These are phyloP conservation scores for Cettia cetti DNA, from an alignment of 2,113 vertebrate species.

Conservation along the genomic window DNA sequence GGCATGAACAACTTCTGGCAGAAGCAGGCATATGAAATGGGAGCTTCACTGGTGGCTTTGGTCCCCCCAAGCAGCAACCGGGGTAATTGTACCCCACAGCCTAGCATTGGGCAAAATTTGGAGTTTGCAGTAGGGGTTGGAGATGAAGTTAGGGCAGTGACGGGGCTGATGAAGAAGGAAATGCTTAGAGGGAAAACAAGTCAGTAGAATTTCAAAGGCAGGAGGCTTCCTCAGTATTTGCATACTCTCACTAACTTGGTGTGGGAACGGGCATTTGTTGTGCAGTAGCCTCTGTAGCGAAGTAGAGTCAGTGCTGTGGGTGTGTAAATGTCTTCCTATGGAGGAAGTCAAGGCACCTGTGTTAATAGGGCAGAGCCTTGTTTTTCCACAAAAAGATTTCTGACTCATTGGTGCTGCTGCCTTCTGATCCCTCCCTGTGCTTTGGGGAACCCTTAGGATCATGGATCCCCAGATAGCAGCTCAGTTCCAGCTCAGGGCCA, in stretches of 20 bases:
- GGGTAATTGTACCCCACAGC: neutral
- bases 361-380: neutral
- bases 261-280: neutral
- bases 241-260: neutral
- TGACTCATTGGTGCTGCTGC: neutral
- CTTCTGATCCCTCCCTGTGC: neutral
- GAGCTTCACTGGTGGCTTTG: neutral
- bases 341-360: neutral
- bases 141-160: neutral
- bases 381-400: neutral
- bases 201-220: conserved; percentile 7
- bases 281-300: neutral
- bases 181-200: neutral
- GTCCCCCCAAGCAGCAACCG: rapidly evolving
- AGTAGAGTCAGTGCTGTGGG: rapidly evolving
- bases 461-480: rapidly evolving
- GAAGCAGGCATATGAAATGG: neutral
- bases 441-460: neutral
- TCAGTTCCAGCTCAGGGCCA: neutral
- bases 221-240: neutral
- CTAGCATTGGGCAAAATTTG: neutral
- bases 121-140: neutral
- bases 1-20: neutral
- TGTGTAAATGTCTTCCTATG: neutral
- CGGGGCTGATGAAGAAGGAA: neutral